These are phyloP conservation scores for Musca vetustissima DNA, from an alignment of 1,140 invertebrate genomes.

Conservation along the genomic window DNA sequence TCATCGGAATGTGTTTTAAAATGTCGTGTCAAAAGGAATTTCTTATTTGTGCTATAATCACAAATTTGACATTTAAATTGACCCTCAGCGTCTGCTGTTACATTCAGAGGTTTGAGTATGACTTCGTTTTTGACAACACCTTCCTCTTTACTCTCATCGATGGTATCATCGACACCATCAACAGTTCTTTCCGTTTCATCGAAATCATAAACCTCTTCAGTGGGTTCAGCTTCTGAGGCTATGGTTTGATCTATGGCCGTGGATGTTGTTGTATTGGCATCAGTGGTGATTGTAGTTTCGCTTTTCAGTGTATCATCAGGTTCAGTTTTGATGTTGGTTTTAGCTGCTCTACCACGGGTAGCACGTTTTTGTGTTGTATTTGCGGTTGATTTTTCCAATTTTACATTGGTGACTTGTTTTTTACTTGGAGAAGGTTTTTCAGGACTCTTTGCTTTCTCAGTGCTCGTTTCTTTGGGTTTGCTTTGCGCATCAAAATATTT, in stretches of 20 bases:
- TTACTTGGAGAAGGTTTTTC: too few species aligned
- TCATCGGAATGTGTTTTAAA: slow-evolving; percentile 96
- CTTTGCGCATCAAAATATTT: too few species aligned
- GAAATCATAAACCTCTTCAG: slow-evolving; percentile 45
- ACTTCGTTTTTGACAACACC: slow-evolving; percentile 4
- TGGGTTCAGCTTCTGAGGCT: background rate
- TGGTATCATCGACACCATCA: slow-evolving; percentile 55
- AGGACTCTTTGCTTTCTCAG: too few species aligned
- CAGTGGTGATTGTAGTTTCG: background rate
- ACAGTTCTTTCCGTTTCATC: slow-evolving; percentile 60
- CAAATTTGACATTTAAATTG: slow-evolving; percentile 85
- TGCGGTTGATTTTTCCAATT: too few species aligned
- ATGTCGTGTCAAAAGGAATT: slow-evolving; percentile 86
- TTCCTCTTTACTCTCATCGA: slow-evolving; percentile 52
- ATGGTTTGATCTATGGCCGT: slow-evolving; percentile 15
- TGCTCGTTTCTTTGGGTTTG: too few species aligned
- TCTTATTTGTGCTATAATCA: slow-evolving; percentile 85
- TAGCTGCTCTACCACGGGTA: background rate
- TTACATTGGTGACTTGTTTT: too few species aligned
- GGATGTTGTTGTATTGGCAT: background rate
- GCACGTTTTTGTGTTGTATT: too few species aligned
- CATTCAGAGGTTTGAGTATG: slow-evolving; percentile 32
- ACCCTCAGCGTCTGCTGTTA: slow-evolving; percentile 49
- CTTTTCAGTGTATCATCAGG: background rate
- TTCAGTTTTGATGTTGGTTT: background rate